Evolutionary conservation across 2,113 vertebrate species (phyloP).

Genomic region (Eubucco bourcierii): DNA sequence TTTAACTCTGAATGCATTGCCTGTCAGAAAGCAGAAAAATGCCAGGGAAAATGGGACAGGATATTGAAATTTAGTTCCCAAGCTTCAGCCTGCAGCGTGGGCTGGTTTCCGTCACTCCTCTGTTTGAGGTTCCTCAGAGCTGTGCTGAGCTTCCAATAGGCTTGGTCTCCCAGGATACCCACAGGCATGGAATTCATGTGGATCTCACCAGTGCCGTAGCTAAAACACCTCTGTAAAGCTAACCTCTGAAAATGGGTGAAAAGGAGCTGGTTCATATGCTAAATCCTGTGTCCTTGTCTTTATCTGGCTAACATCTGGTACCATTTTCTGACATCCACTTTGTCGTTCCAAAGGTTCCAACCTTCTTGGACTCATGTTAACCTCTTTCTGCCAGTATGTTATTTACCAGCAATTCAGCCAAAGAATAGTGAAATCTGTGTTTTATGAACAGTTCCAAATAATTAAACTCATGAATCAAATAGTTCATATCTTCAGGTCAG

Average conservation of each 20-base stretch:
- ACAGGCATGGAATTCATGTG: background rate
- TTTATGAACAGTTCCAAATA: background rate
- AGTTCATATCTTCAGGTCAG: background rate
- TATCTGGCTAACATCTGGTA: background rate
- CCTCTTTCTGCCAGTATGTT: background rate
- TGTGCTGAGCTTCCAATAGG: background rate
- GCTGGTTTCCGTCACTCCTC: background rate
- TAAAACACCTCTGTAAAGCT: background rate
- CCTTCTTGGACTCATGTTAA: background rate
- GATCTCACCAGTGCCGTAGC: background rate
- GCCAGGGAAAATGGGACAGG: background rate
- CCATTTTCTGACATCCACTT: background rate
- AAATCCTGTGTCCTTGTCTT: background rate
- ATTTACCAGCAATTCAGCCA: background rate
- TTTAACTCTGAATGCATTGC: background rate
- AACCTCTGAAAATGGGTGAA: background rate
- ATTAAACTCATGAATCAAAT: background rate
- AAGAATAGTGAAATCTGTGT: background rate
- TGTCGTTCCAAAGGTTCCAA: background rate
- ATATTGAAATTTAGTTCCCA: background rate
- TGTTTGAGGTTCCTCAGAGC: background rate
- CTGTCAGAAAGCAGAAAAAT: background rate
- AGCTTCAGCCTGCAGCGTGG: background rate
- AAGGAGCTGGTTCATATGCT: background rate
- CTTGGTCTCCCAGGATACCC: background rate